Evolutionary conservation across 2,888 invertebrate genomes (phyloP).

Genomic region (Phania funesta): DNA sequence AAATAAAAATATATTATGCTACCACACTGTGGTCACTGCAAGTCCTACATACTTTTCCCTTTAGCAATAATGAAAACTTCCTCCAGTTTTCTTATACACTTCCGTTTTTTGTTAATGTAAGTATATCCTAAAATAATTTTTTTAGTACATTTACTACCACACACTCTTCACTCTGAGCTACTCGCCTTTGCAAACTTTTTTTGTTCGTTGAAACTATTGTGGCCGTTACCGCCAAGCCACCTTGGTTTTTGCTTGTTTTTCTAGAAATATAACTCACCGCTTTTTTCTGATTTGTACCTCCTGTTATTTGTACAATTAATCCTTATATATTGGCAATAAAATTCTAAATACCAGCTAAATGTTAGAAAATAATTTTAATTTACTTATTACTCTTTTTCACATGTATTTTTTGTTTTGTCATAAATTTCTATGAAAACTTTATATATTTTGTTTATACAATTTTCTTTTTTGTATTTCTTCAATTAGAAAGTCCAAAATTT

Average conservation of each 20-base stretch:
- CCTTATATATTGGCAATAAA: background rate
- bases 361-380: slow-evolving; percentile 1
- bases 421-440: slow-evolving; percentile 53
- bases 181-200: background rate
- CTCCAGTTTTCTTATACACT: too few species aligned
- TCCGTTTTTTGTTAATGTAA: too few species aligned
- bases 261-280: slow-evolving; percentile 48
- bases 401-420: slow-evolving; percentile 35
- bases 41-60: too few species aligned
- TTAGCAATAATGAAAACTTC: too few species aligned
- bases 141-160: too few species aligned
- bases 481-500: background rate
- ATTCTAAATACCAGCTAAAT: slow-evolving; percentile 9
- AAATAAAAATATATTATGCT: too few species aligned
- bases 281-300: slow-evolving; percentile 2
- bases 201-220: background rate
- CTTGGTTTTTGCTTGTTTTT: slow-evolving; percentile 15
- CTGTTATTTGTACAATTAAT: background rate
- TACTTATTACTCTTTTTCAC: slow-evolving; percentile 29
- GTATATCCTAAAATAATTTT: too few species aligned
- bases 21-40: too few species aligned
- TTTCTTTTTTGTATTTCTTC: background rate
- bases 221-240: slow-evolving; percentile 44
- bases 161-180: background rate
- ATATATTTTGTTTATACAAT: slow-evolving; percentile 7